These are phyloP conservation scores for Pangasianodon hypophthalmus DNA, from an alignment of 2,113 vertebrate species.

Conservation along the genomic window DNA sequence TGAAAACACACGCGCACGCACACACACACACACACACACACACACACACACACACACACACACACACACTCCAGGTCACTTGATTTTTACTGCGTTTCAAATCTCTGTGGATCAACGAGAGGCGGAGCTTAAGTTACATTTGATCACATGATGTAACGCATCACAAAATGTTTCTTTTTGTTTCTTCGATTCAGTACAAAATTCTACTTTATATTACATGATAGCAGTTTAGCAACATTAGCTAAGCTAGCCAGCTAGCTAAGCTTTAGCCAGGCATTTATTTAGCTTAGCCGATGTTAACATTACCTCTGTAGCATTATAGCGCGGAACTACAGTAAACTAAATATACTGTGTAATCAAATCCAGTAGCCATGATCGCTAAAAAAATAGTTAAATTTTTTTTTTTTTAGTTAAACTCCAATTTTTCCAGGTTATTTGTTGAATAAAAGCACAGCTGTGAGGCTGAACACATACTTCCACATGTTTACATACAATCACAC, in stretches of 20 bases:
- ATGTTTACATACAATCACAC: background rate
- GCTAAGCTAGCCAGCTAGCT: background rate
- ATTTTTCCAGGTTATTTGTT: no score
- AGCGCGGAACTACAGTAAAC: background rate
- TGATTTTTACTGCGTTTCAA: background rate
- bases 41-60: background rate
- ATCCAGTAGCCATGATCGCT: background rate
- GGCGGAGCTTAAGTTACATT: background rate
- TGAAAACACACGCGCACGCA: background rate
- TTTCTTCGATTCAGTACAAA: background rate
- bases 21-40: background rate
- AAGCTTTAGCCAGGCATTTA: background rate
- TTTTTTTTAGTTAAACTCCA: background rate
- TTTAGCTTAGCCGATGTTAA: background rate
- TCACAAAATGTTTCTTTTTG: background rate
- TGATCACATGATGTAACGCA: background rate
- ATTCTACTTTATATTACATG: background rate
- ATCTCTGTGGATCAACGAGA: no score
- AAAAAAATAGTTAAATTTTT: background rate
- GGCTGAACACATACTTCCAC: no score
- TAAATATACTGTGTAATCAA: background rate
- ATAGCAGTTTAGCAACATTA: background rate
- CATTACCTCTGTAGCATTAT: background rate
- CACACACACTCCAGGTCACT: background rate
- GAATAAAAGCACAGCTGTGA: no score